phyloP scores from a whole-genome alignment of 1,140 invertebrate genomes.

The Sycophila sp. region DNA sequence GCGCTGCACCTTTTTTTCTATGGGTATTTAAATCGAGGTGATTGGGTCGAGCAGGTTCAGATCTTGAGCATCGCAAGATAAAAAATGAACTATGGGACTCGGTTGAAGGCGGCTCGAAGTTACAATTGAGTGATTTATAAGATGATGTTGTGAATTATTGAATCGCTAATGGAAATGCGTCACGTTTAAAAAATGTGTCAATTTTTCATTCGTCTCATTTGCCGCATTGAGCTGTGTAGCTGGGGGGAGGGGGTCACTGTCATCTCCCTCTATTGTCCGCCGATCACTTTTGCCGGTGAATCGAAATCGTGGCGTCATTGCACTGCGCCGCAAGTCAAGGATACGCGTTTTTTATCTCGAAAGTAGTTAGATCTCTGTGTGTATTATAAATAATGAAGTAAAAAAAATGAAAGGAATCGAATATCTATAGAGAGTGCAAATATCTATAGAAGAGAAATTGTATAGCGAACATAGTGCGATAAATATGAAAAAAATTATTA shows the following conservation, averaged over 20 bases:
- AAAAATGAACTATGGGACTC: not conserved
- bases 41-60: too few relatives aligned
- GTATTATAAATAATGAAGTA: conserved; percentile 52
- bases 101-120: not conserved
- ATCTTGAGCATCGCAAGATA: too few relatives aligned
- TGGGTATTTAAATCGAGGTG: too few relatives aligned
- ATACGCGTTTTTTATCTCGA: conserved; percentile 29
- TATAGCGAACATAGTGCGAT: conserved; percentile 31
- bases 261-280: not conserved
- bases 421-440: conserved; percentile 40
- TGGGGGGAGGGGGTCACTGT: not conserved
- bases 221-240: not conserved
- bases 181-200: conserved; percentile 11
- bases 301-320: conserved; percentile 18
- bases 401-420: conserved; percentile 50
- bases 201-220: conserved; percentile 3
- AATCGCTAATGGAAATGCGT: not conserved
- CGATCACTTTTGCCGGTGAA: not conserved
- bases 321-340: conserved; percentile 23
- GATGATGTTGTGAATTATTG: not conserved
- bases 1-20: too few relatives aligned
- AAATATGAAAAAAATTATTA: conserved; percentile 29
- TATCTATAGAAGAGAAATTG: conserved; percentile 43
- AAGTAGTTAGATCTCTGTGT: conserved; percentile 55
- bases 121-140: not conserved